phyloP scores from a whole-genome alignment of 2,888 invertebrate genomes.

The Piscicola geometra region DNA sequence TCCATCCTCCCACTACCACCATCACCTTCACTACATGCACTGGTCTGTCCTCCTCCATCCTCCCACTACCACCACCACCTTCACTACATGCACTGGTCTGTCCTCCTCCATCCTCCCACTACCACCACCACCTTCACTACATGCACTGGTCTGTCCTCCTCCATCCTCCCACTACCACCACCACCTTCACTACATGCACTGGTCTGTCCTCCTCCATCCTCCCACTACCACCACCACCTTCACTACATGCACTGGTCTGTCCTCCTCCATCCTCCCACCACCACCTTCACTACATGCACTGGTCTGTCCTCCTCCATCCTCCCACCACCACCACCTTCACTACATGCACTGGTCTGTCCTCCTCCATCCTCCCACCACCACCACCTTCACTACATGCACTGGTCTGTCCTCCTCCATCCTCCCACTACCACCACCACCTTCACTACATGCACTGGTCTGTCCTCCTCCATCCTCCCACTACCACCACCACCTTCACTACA shows the following conservation, averaged over 20 bases:
- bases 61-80: constrained; percentile 9
- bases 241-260: constrained; percentile 43
- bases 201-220: too few species aligned
- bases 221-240: constrained; percentile 19
- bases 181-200: constrained; percentile 2
- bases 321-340: neutral
- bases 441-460: neutral
- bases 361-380: neutral
- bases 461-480: neutral
- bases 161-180: constrained; percentile 1
- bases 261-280: neutral
- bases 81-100: too few species aligned
- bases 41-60: neutral
- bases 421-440: neutral
- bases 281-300: neutral
- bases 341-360: neutral
- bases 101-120: too few species aligned
- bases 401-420: constrained; percentile 44
- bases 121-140: neutral
- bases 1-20: neutral
- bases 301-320: neutral
- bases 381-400: too few species aligned
- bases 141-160: neutral
- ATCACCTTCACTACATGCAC: neutral
- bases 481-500: neutral